Percentiles rank a stretch among this genome's conserved stretches.
Conservation (phyloP, 2,797 vertebrate genomes). For the Huso huso region DNA sequence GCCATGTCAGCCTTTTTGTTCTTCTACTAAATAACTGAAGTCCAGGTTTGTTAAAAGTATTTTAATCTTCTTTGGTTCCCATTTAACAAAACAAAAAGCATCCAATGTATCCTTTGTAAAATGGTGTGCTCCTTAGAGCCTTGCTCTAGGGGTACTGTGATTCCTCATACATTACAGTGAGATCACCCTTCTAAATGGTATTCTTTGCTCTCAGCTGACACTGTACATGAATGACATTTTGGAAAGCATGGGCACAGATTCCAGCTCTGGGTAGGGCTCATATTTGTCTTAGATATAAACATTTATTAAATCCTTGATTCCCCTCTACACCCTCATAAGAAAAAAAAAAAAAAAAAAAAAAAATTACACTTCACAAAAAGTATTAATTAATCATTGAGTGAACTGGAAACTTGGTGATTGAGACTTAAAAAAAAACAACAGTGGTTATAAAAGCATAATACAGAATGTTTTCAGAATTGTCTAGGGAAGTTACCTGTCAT, state of each 20-base stretch:
- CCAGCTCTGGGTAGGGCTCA: slow-evolving; percentile 52
- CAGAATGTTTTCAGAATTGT: too few species aligned
- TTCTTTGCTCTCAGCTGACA: slow-evolving; percentile 66
- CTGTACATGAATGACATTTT: slow-evolving; percentile 60
- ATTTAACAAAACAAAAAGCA: slow-evolving; percentile 50
- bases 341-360: too few species aligned
- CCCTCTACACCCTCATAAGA: too few species aligned
- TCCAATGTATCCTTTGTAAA: slow-evolving; percentile 23
- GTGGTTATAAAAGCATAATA: too few species aligned
- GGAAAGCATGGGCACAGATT: slow-evolving; percentile 46
- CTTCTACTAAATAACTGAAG: slow-evolving; percentile 34
- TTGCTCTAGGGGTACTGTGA: slow-evolving; percentile 49
- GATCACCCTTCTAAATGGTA: slow-evolving; percentile 62
- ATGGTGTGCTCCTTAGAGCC: slow-evolving; percentile 16
- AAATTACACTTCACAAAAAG: too few species aligned
- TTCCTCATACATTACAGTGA: slow-evolving; percentile 64
- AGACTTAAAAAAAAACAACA: too few species aligned
- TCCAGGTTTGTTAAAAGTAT: slow-evolving; percentile 50
- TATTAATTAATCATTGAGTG: too few species aligned
- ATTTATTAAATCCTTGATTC: too few species aligned
- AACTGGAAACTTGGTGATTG: too few species aligned
- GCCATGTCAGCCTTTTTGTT: neutral
- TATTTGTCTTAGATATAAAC: slow-evolving; percentile 53
- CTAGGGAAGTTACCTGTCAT: too few species aligned
- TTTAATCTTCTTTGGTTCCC: slow-evolving; percentile 55